A percentile compares a stretch with the other conserved stretches of the same genome.
Conservation (phyloP, 2,113 vertebrate species). For the Lampris megalopsis region DNA sequence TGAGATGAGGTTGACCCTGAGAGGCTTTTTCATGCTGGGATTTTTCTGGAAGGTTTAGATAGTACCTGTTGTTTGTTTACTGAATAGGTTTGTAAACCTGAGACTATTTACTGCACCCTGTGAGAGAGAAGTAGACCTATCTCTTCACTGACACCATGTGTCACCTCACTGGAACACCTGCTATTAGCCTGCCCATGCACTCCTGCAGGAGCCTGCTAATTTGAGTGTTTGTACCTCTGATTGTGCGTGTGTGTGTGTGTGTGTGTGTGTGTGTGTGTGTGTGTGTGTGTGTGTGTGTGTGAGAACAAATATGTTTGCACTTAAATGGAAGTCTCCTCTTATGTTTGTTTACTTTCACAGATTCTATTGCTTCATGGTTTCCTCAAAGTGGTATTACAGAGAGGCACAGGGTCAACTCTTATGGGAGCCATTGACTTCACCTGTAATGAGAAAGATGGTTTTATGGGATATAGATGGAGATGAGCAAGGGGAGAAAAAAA, state of each 20-base stretch:
- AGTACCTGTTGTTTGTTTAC: neutral
- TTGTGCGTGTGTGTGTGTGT: neutral
- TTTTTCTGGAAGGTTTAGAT: neutral
- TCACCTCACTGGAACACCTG: neutral
- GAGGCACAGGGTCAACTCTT: neutral
- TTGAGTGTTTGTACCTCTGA: neutral
- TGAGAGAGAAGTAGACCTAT: neutral
- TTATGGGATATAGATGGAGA: neutral
- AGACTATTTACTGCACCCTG: neutral
- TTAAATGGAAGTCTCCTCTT: neutral
- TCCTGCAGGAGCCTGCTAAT: neutral
- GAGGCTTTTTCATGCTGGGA: neutral
- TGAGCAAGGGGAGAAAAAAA: neutral
- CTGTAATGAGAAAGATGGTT: neutral
- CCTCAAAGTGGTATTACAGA: neutral
- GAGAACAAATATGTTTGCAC: neutral
- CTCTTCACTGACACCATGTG: neutral
- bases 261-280: neutral
- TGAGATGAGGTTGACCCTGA: neutral
- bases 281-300: neutral
- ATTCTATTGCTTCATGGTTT: neutral
- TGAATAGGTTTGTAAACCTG: constrained; percentile 5
- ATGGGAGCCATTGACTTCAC: neutral
- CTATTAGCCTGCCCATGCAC: neutral
- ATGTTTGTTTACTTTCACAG: neutral